Conservation (phyloP, 64 coral and sea anemone genomes). For the Dendronephthya gigantea region DNA sequence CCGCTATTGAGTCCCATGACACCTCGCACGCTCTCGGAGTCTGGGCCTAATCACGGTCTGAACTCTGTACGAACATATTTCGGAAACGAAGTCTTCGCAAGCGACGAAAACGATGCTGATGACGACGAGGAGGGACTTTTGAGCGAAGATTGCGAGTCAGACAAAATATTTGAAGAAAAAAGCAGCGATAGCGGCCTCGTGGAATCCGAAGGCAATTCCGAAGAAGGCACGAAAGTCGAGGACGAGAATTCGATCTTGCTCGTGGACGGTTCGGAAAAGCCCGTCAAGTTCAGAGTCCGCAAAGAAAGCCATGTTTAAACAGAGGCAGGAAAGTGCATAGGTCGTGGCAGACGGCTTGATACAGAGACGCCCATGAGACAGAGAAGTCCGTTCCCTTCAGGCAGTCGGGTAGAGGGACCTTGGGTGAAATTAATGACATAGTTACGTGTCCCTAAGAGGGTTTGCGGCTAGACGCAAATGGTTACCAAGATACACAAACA, state of each 20-base stretch:
- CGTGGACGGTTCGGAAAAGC: neutral
- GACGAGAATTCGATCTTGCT: neutral
- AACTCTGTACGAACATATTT: neutral
- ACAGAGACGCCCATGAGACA: no score
- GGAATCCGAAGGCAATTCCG: neutral
- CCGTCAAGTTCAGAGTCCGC: neutral
- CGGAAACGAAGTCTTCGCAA: neutral
- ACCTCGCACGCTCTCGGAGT: neutral
- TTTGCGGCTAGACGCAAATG: no score
- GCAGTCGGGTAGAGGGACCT: no score
- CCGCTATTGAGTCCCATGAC: constrained; percentile 7
- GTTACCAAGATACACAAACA: no score
- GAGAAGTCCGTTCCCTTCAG: no score
- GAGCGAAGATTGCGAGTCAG: neutral
- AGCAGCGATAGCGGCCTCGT: neutral
- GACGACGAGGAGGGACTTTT: neutral
- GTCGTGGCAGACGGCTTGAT: no score
- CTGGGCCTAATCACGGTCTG: neutral
- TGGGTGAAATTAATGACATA: no score
- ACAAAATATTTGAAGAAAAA: neutral
- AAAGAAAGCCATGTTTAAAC: constrained; percentile 5
- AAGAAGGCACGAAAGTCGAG: neutral
- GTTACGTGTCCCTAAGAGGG: no score
- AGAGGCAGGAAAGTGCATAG: no score
- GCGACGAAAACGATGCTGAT: neutral